Base-by-base conservation (phyloP, 2,888 invertebrate genomes). In the Megaustenia siamemsis region DNA sequence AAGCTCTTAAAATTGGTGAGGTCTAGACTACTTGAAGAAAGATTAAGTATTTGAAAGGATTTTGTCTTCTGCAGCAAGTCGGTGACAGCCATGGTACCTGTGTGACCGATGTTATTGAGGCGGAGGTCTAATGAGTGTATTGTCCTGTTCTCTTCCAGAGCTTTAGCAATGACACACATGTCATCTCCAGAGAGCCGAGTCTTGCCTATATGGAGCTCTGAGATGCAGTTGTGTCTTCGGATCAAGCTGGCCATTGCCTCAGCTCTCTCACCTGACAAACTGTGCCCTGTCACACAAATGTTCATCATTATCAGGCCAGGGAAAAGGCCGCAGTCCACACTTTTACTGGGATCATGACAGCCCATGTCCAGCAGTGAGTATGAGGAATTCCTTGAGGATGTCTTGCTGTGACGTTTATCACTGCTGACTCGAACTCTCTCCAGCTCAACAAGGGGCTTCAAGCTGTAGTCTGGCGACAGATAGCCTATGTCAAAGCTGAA, bases 401-500 rank as follows among this genome's bases (percentile, higher is more conserved):
- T 85, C 81, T 90, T 89, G 69, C 84, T 88, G 43, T 88, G 86
- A 35, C 88, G 80, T 38, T 90, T 79, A 79, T 90, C 90, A 15
- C 88, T 87, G 69, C 24, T 49, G 63, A 40, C 80, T 66, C 92
- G 88, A 15, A 91, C 88, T 32, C 90, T 88, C 75, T 91, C 92
- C 81, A 93, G 88, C 76, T 93, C 93, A 0, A 91, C 89, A 6
- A 93, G 87, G 15, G 92, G 90, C 76, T 90, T 91, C 38, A 91
- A 88, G 43, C 89, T 88, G 8, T 90, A 90, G 45, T 91, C 92
- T 45, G 88, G 86, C 78, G 92, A 91, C 78, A 88, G 90, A 83
- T 93, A 92, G 21, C 91, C 90, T 0, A 93, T 89, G n/a, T 93
- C 93, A 82, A 92, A 91, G 12, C 90, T 90, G 35, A 91, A 88